Base-by-base conservation (phyloP, 2,888 invertebrate genomes). In the Hedychridium roseum region DNA sequence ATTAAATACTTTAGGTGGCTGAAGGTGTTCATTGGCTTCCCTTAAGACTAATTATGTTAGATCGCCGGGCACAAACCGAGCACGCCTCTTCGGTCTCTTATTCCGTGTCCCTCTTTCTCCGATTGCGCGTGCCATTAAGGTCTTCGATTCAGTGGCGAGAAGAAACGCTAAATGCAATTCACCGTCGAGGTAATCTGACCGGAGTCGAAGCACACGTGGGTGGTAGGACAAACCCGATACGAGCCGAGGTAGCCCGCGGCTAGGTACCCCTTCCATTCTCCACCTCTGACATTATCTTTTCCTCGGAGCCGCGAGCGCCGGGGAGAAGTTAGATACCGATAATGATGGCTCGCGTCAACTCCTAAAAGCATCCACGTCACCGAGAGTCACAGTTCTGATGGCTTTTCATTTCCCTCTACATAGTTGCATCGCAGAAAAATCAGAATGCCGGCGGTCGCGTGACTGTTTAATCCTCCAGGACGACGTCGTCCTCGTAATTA, bases 191-290 rank as follows among this genome's bases (percentile, higher is more conserved):
- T 52, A 52, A 57, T 45, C 40, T 39, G 36, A 52, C 40, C 40
- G 23, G 27, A 27, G 38, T 27, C 26, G 48, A 37, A 49, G 63
- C 51, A n/a, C n/a, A 65, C 61, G 69, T 68, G 68, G 70, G 70
- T 68, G 70, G 66, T 48, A 36, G 48, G 40, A 53, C n/a, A n/a
- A n/a, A n/a, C 26, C 58, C 39, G 44, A 23, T 32, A 39, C 45
- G 34, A 37, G 31, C 18, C 45, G 49, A 46, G 54, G 51, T 48
- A 47, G 61, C 62, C 63, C 52, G 55, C 60, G 61, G 64, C 52
- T 54, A 54, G n/a, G n/a, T 45, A 17, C 32, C 52, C 56, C 56
- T 51, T 46, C 53, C 16, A 36, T 28, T 36, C 27, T 26, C 31
- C 20, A 12, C 23, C n/a, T n/a, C n/a, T n/a, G n/a, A n/a, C 17